phyloP scores from a whole-genome alignment of 2,113 vertebrate genomes.

The Australoheros scitulus region DNA sequence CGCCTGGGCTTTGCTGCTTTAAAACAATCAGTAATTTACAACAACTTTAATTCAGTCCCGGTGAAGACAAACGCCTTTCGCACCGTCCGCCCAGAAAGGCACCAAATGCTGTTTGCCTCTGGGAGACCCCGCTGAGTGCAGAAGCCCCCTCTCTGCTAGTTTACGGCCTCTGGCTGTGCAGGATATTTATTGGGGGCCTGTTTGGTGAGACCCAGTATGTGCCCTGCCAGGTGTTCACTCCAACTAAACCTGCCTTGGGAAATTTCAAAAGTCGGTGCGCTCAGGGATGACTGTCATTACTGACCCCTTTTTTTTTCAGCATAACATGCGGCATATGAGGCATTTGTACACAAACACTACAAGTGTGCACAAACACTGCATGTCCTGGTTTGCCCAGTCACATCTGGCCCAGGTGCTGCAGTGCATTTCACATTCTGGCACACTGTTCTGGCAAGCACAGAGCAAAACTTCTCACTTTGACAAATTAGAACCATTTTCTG shows the following conservation, averaged over 20 bases:
- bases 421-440: slow-evolving; percentile 64
- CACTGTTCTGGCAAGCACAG: slow-evolving; percentile 54
- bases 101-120: slow-evolving; percentile 77
- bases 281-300: slow-evolving; percentile 4
- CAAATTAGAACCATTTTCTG: slow-evolving; percentile 77
- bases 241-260: slow-evolving; percentile 41
- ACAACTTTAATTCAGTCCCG: slow-evolving; percentile 48
- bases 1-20: too few relatives aligned
- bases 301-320: background rate
- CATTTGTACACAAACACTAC: background rate
- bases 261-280: slow-evolving; percentile 10
- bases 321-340: background rate
- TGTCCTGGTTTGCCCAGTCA: slow-evolving; percentile 55
- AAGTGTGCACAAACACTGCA: slow-evolving; percentile 8
- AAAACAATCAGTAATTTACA: slow-evolving; percentile 34
- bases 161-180: slow-evolving; percentile 77
- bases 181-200: slow-evolving; percentile 80
- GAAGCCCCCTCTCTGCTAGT: slow-evolving; percentile 65
- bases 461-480: slow-evolving; percentile 75
- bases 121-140: slow-evolving; percentile 66
- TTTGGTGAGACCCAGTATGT: slow-evolving; percentile 55
- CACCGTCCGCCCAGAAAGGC: slow-evolving; percentile 37
- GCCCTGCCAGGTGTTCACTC: slow-evolving; percentile 69
- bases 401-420: slow-evolving; percentile 69
- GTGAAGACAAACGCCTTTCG: slow-evolving; percentile 69